Conservation (phyloP, 2,888 invertebrate species). For the Mythimna albipuncta region DNA sequence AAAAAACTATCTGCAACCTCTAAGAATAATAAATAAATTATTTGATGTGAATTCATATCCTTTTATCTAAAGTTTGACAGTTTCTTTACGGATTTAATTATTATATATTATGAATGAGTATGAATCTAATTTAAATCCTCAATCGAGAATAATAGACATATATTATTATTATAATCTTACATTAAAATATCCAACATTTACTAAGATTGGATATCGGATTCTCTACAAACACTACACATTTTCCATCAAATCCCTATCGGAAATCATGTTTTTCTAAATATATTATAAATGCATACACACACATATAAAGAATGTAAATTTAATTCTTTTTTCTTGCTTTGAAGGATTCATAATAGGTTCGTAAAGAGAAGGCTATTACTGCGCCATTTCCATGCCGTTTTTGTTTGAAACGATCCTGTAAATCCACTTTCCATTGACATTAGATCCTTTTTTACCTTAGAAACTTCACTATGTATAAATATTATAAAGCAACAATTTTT, state of each 20-base stretch:
- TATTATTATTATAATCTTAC: background rate
- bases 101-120: background rate
- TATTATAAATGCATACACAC: slow-evolving; percentile 19
- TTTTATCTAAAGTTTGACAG: slow-evolving; percentile 3
- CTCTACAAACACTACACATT: slow-evolving; percentile 7
- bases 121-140: slow-evolving; percentile 6
- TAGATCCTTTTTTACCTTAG: slow-evolving; percentile 46
- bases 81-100: background rate
- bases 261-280: background rate
- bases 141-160: slow-evolving; percentile 6
- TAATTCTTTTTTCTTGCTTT: slow-evolving; percentile 11
- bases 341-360: slow-evolving; percentile 13
- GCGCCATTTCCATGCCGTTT: background rate
- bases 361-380: slow-evolving; percentile 6
- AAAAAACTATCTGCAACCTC: background rate
- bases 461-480: slow-evolving; percentile 7
- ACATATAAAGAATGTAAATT: slow-evolving; percentile 17
- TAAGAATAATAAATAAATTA: slow-evolving; percentile 7
- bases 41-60: background rate
- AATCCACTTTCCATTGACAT: slow-evolving; percentile 73
- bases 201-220: slow-evolving; percentile 6
- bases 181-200: background rate
- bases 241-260: slow-evolving; percentile 4
- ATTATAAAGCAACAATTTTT: slow-evolving; percentile 1
- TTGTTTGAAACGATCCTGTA: slow-evolving; percentile 49